Percentiles rank a stretch among this genome's conserved stretches.
phyloP scores from a whole-genome alignment of 2,888 invertebrate species.

The Meliscaeva auricollis region DNA sequence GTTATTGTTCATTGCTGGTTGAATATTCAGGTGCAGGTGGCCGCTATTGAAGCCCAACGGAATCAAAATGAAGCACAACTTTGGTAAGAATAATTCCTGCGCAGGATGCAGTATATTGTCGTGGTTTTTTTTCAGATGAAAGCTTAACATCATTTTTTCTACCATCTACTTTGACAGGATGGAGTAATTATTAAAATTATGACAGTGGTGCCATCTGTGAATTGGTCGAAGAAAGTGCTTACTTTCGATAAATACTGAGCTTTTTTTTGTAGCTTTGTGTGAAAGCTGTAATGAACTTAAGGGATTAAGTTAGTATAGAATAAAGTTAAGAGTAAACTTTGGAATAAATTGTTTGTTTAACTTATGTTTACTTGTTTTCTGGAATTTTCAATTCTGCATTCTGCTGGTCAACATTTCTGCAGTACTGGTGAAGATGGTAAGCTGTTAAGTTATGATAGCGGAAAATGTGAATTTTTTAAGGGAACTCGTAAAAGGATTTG shows the following conservation, averaged over 20 bases:
- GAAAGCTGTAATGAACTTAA: constrained; percentile 56
- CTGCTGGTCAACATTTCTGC: no score
- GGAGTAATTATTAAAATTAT: constrained; percentile 1
- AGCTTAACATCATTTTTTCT: constrained; percentile 56
- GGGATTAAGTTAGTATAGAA: constrained; percentile 13
- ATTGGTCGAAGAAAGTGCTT: constrained; percentile 20
- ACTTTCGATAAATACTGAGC: constrained; percentile 29
- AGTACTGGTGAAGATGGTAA: constrained; percentile 8
- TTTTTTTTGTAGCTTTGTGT: constrained; percentile 55
- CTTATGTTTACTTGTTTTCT: not conserved
- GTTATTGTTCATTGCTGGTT: constrained; percentile 16
- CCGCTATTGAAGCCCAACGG: constrained; percentile 23
- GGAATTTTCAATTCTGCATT: not conserved
- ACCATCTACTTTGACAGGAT: not conserved
- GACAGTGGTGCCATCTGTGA: constrained; percentile 69
- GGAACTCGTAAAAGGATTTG: no score
- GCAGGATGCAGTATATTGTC: constrained; percentile 52
- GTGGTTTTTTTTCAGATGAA: constrained; percentile 46
- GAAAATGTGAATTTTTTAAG: not conserved
- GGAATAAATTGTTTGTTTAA: constrained; percentile 28
- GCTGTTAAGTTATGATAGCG: constrained; percentile 1
- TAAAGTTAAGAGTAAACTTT: constrained; percentile 45
- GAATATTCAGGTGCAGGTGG: constrained; percentile 30
- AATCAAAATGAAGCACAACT: constrained; percentile 40
- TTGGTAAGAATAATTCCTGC: constrained; percentile 14